Conservation (phyloP, 2,888 invertebrate genomes). For the Epinotia ramella region DNA sequence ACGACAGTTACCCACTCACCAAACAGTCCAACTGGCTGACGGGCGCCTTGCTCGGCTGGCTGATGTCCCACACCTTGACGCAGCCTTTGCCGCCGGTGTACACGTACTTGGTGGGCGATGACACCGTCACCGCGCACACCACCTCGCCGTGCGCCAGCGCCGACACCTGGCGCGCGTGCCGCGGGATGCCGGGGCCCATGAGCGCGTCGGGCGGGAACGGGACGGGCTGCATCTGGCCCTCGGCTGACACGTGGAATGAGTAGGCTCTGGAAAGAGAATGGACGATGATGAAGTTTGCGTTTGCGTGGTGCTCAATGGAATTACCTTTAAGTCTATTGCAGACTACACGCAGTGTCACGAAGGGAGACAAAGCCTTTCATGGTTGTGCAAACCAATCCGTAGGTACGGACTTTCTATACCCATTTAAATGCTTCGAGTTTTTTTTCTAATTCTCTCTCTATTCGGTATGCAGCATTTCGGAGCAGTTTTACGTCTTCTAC, state of each 20-base stretch:
- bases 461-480: too few relatives aligned
- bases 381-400: too few relatives aligned
- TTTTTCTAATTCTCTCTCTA: too few relatives aligned
- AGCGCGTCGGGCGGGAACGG: slow-evolving; percentile 98
- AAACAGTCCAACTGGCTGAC: slow-evolving; percentile 97
- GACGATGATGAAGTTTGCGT: not conserved
- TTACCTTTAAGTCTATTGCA: too few relatives aligned
- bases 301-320: too few relatives aligned
- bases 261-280: slow-evolving; percentile 89
- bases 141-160: slow-evolving; percentile 98
- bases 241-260: slow-evolving; percentile 96
- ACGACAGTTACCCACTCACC: slow-evolving; percentile 87
- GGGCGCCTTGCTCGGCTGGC: slow-evolving; percentile 94
- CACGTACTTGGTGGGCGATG: slow-evolving; percentile 95
- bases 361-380: too few relatives aligned
- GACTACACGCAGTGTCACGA: too few relatives aligned
- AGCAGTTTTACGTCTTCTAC: too few relatives aligned
- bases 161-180: slow-evolving; percentile 96
- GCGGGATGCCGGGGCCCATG: slow-evolving; percentile 96
- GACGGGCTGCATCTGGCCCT: slow-evolving; percentile 95
- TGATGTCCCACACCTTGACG: slow-evolving; percentile 99
- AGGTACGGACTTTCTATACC: too few relatives aligned
- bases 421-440: too few relatives aligned
- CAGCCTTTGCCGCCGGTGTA: slow-evolving; percentile 99
- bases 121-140: slow-evolving; percentile 98